Conservation (phyloP, 2,888 invertebrate species). For the Tolmerus cingulatus region DNA sequence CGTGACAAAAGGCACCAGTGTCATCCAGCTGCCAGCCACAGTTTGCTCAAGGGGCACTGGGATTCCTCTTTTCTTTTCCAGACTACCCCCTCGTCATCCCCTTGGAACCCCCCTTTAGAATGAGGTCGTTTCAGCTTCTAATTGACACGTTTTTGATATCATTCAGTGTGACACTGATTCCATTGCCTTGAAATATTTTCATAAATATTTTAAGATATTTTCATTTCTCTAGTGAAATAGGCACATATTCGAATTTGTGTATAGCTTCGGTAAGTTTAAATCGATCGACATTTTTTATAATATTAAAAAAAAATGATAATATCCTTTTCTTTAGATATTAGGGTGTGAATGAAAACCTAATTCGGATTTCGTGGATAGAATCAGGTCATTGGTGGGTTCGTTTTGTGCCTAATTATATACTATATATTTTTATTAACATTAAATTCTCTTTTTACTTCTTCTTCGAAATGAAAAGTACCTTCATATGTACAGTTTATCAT, state of each 20-base stretch:
- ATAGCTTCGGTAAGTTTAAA: not conserved
- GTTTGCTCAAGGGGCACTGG: not conserved
- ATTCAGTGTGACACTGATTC: not conserved
- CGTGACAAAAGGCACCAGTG: not conserved
- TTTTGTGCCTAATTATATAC: too few relatives aligned
- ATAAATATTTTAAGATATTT: not conserved
- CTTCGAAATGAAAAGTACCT: not conserved
- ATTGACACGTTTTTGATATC: not conserved
- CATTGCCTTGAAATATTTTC: not conserved
- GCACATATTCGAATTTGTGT: not conserved
- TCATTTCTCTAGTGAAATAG: not conserved
- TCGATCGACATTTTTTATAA: not conserved
- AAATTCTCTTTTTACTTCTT: not conserved
- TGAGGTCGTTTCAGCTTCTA: not conserved
- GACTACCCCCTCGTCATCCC: not conserved
- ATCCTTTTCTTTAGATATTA: not conserved
- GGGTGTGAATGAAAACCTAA: too few relatives aligned
- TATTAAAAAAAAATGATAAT: not conserved
- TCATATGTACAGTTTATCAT: too few relatives aligned
- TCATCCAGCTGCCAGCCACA: not conserved
- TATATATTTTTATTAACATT: too few relatives aligned
- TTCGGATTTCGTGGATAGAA: too few relatives aligned
- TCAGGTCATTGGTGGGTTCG: too few relatives aligned
- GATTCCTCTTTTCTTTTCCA: not conserved
- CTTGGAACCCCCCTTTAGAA: not conserved